These are phyloP conservation scores for Abscondita cerata DNA, from an alignment of 2,888 invertebrate genomes.

Conservation along the genomic window DNA sequence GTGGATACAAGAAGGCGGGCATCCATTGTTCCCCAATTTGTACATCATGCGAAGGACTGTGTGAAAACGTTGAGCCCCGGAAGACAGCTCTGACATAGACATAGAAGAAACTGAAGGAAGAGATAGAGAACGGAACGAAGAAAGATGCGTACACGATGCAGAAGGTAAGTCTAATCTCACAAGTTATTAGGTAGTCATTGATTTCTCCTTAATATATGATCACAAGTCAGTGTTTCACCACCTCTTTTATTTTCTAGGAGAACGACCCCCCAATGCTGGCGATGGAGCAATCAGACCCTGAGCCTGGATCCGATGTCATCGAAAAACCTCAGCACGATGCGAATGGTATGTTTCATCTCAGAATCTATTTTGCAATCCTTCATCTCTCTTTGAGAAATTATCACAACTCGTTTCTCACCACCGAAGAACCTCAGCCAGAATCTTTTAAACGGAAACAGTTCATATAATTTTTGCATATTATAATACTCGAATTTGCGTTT, in stretches of 20 bases:
- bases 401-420: no score
- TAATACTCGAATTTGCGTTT: no score
- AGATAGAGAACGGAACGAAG: conserved; percentile 8
- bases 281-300: conserved; percentile 1
- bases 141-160: conserved; percentile 10
- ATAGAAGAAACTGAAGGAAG: conserved; percentile 1
- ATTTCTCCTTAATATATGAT: background rate
- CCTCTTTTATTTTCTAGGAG: background rate
- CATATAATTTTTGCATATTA: conserved; percentile 5
- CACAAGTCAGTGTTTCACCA: background rate
- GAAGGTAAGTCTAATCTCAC: conserved; percentile 9
- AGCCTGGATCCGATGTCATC: conserved; percentile 9
- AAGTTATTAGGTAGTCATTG: background rate
- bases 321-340: no score
- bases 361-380: no score
- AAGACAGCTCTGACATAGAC: conserved; percentile 12
- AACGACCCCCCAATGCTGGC: background rate
- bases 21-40: conserved; percentile 11
- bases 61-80: conserved; percentile 16
- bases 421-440: conserved; percentile 12
- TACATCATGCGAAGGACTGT: conserved; percentile 18
- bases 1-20: conserved; percentile 7
- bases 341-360: no score
- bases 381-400: no score
- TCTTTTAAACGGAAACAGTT: conserved; percentile 11